phyloP scores from a whole-genome alignment of 2,113 vertebrate species.

The Corythaixoides concolor region DNA sequence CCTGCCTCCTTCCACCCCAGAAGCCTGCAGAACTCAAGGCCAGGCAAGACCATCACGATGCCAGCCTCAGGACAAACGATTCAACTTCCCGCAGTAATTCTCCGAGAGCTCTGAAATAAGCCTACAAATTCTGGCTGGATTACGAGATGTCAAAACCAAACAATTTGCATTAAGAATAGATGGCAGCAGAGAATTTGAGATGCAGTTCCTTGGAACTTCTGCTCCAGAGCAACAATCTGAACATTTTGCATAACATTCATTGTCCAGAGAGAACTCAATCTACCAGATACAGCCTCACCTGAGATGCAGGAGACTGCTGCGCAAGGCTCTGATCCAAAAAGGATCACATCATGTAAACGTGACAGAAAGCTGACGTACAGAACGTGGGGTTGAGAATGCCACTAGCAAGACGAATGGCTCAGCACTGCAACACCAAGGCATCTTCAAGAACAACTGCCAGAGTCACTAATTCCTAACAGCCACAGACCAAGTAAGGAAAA shows the following conservation, averaged over 20 bases:
- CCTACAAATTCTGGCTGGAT: neutral
- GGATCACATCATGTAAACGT: too few species aligned
- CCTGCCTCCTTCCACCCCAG: neutral
- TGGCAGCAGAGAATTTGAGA: neutral
- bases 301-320: neutral
- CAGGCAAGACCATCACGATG: fast-evolving
- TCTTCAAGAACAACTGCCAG: neutral
- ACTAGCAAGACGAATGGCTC: neutral
- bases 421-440: neutral
- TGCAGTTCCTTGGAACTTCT: neutral
- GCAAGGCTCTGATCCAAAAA: neutral
- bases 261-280: neutral
- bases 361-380: neutral
- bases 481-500: neutral
- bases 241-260: neutral
- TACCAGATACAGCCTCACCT: too few species aligned
- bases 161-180: neutral
- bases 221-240: neutral
- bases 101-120: neutral
- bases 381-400: neutral
- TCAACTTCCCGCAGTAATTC: neutral
- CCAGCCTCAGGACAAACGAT: neutral
- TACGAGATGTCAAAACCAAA: neutral
- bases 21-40: neutral
- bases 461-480: neutral